Evolutionary conservation across 2,797 vertebrate species (phyloP), one percentile per base, ranked within the genome.

Genomic region (Phoebastria nigripes): DNA sequence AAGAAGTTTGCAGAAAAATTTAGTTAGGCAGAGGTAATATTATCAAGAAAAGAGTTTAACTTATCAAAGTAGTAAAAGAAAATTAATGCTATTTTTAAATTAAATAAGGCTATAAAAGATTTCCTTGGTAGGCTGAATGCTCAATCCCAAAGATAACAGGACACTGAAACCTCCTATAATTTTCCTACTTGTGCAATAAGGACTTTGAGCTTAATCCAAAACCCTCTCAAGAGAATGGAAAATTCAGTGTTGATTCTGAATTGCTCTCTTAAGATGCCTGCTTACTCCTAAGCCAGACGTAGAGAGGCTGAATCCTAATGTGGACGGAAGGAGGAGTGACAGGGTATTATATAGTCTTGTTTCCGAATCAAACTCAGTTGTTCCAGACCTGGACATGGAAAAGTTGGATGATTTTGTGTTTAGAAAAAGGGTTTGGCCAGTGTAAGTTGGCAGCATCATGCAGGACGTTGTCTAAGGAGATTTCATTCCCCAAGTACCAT

Each of bases 291-390:
- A 58, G 41, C 39, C 74, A 77, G 62, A 19, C 0, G 0, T 2
- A 42, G 46, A 83, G 51, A 65, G 33, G 15, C 52, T 58, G 67
- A 73, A 77, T 54, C 37, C 6, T 2, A 9, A 22, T 6, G 28
- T 42, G 61, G 52, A 35, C 39, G 12, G 73, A 13, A 65, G 47
- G 28, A 74, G 28, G 44, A 83, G 44, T 25, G 52, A 19, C 19
- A 56, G 61, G 52, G 3, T 51, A 3, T 9, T 41, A 4, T 9
- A 2, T 8, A 35, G 33, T 22, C 35, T 39, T 1, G 0, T 65
- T 72, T 77, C 31, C 6, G 7, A 33, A 11, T 73, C 42, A 42
- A 62, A n/a, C 21, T 66, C 28, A 13, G 28, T 52, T 76, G 4
- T 81, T 69, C 37, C 54, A 72, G 62, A 54, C 33, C 47, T 62